These are phyloP conservation scores for Myodes glareolus DNA, from an alignment of 2,113 vertebrate species.

Conservation along the genomic window DNA sequence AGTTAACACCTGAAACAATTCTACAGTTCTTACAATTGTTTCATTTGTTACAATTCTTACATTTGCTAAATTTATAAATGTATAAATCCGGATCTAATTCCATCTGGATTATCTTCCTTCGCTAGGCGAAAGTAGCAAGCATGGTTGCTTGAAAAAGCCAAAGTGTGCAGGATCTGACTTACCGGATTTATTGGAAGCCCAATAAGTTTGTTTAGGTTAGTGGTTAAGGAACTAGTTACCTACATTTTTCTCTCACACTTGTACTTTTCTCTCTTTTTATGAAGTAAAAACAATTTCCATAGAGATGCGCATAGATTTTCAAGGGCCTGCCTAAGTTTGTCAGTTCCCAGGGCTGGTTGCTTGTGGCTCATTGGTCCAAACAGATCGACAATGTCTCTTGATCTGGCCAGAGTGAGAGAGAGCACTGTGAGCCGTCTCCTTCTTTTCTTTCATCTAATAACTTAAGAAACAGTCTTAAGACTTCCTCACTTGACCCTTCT, in stretches of 20 bases:
- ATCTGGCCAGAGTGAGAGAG: constrained; percentile 11
- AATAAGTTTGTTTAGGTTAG: constrained; percentile 16
- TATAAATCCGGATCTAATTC: constrained; percentile 84
- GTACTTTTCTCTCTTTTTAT: constrained; percentile 44
- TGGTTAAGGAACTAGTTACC: constrained; percentile 50
- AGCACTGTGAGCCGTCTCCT: background rate
- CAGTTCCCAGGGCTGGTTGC: background rate
- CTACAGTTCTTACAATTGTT: no score
- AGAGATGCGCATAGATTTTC: background rate
- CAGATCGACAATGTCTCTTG: background rate
- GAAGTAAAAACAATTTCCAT: constrained; percentile 33
- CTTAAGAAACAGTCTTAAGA: constrained; percentile 34
- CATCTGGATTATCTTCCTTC: constrained; percentile 85
- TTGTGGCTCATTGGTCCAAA: background rate
- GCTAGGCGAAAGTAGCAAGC: constrained; percentile 79
- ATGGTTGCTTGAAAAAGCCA: constrained; percentile 71
- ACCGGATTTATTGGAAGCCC: constrained; percentile 62
- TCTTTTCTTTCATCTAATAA: background rate
- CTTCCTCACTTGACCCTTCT: background rate
- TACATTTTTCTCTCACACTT: constrained; percentile 46
- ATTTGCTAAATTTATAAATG: constrained; percentile 16
- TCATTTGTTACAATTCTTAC: no score
- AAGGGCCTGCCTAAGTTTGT: background rate
- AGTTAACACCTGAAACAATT: no score
- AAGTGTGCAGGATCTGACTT: constrained; percentile 42